Percentiles rank a stretch among this genome's conserved stretches.
phyloP scores from a whole-genome alignment of 1,140 invertebrate genomes.

The Ladona fulva region DNA sequence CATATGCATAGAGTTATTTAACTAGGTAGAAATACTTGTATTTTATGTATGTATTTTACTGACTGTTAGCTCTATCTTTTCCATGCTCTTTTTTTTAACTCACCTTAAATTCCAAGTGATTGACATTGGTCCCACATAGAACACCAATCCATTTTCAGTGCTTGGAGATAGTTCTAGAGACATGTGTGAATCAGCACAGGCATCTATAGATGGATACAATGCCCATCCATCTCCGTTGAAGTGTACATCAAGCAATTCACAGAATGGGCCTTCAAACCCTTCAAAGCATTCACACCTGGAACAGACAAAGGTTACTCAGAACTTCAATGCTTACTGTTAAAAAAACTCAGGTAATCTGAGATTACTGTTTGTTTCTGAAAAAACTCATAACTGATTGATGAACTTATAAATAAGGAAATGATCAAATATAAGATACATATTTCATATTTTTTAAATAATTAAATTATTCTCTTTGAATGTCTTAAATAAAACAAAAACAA shows the following conservation, averaged over 20 bases:
- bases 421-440: too few species aligned
- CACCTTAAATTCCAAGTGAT: conserved; percentile 59
- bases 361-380: background rate
- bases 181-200: conserved; percentile 65
- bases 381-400: background rate
- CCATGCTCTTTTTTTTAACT: conserved; percentile 25
- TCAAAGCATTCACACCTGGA: conserved; percentile 49
- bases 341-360: background rate
- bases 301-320: conserved; percentile 13
- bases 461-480: too few species aligned
- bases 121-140: conserved; percentile 80
- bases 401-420: too few species aligned
- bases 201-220: conserved; percentile 70
- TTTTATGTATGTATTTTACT: too few species aligned
- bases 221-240: conserved; percentile 83
- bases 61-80: too few species aligned
- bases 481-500: too few species aligned
- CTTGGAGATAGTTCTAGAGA: conserved; percentile 69
- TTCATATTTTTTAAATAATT: too few species aligned
- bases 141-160: conserved; percentile 66
- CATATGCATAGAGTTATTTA: too few species aligned
- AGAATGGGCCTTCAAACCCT: conserved; percentile 76
- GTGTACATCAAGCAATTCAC: conserved; percentile 76
- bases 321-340: background rate
- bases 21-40: too few species aligned